phyloP scores from a whole-genome alignment of 2,797 vertebrate species.

The Rhinogobio ventralis region DNA sequence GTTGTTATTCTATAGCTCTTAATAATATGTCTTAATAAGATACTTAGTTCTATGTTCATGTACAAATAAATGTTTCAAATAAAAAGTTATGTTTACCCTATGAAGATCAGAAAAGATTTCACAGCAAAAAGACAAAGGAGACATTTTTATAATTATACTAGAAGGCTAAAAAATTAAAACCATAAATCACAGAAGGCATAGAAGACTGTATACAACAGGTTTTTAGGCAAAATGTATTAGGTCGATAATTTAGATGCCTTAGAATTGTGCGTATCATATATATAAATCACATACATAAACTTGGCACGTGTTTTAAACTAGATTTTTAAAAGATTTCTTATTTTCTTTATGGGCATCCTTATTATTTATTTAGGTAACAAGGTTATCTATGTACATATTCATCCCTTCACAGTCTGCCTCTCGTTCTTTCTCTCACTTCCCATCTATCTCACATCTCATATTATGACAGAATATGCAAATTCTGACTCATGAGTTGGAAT shows the following conservation, averaged over 20 bases:
- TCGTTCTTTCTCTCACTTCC: not conserved
- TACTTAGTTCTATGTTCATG: not conserved
- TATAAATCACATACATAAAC: not conserved
- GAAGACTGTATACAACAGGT: too few species aligned
- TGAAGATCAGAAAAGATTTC: not conserved
- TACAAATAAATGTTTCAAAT: not conserved
- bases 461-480: constrained; percentile 46
- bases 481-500: constrained; percentile 32
- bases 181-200: too few species aligned
- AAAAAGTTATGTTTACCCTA: not conserved
- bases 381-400: constrained; percentile 49
- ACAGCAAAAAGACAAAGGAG: not conserved
- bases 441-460: constrained; percentile 4
- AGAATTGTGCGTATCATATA: not conserved
- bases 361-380: not conserved
- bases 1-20: not conserved
- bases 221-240: not conserved
- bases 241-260: not conserved
- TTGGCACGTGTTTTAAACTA: not conserved
- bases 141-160: not conserved
- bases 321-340: not conserved
- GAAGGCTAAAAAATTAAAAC: too few species aligned
- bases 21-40: not conserved
- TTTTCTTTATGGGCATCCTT: not conserved
- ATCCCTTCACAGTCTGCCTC: constrained; percentile 31